A percentile compares a stretch with the other conserved stretches of the same genome.
Conservation (phyloP, 2,888 invertebrate genomes). For the Tineola bisselliella region DNA sequence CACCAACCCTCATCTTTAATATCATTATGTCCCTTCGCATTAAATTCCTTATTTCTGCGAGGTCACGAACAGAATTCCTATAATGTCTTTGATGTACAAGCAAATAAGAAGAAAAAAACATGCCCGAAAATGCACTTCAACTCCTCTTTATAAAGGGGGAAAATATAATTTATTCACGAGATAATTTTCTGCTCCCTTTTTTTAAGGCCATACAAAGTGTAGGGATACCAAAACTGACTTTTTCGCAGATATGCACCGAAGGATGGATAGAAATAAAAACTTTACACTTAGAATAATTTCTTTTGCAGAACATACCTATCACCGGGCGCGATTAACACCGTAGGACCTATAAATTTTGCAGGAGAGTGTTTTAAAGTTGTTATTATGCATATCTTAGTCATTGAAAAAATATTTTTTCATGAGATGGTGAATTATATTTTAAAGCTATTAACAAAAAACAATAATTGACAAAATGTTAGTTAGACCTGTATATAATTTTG, state of each 20-base stretch:
- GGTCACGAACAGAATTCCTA: constrained; percentile 55
- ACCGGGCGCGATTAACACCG: no score
- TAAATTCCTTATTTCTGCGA: constrained; percentile 29
- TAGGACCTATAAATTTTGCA: no score
- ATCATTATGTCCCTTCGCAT: constrained; percentile 2
- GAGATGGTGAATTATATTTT: no score
- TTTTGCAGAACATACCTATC: no score
- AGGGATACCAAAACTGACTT: constrained; percentile 29
- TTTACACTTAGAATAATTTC: no score
- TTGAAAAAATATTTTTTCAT: no score
- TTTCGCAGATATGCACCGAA: background rate
- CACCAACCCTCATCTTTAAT: background rate
- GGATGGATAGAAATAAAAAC: background rate
- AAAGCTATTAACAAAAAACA: no score
- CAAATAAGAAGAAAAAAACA: constrained; percentile 49
- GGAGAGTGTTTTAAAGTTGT: no score
- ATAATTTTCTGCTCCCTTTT: constrained; percentile 64
- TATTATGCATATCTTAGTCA: no score
- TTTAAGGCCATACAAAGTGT: constrained; percentile 28
- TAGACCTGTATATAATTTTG: no score
- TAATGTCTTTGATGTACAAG: constrained; percentile 57
- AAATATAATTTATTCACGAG: constrained; percentile 68
- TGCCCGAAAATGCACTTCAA: constrained; percentile 63
- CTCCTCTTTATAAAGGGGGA: constrained; percentile 64
- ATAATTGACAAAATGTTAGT: no score